phyloP scores from a whole-genome alignment of 2,113 vertebrate genomes.

The Podilymbus podiceps region DNA sequence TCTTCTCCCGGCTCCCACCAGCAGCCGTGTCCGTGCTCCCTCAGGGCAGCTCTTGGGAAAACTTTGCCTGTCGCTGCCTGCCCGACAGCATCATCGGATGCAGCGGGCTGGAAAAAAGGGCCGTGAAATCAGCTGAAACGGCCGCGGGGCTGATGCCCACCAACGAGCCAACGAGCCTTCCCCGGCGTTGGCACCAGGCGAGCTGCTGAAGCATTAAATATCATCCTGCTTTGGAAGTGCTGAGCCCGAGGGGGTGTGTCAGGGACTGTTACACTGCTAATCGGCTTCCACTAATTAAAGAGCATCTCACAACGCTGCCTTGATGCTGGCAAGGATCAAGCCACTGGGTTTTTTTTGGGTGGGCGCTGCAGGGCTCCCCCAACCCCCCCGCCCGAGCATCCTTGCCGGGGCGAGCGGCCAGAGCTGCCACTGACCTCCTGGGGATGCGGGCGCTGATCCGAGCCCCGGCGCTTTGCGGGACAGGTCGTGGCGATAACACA shows the following conservation, averaged over 20 bases:
- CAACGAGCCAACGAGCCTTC: not conserved
- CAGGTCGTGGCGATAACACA: fast-evolving
- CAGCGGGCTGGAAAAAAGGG: not conserved
- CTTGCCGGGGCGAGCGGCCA: not conserved
- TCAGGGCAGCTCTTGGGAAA: not conserved
- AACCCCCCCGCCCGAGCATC: not conserved
- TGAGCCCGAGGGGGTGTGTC: not conserved
- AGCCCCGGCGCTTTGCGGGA: not conserved
- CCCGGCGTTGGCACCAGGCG: fast-evolving
- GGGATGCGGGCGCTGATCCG: not conserved
- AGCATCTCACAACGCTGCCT: not conserved
- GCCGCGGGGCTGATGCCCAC: not conserved
- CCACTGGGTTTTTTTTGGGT: not conserved
- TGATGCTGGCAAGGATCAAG: not conserved
- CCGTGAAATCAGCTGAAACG: fast-evolving
- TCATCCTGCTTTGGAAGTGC: not conserved
- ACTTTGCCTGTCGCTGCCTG: not conserved
- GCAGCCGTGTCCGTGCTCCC: not conserved
- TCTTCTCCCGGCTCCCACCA: not conserved
- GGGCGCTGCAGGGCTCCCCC: not conserved
- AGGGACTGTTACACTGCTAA: not conserved
- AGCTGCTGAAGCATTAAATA: not conserved
- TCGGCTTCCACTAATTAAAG: not conserved
- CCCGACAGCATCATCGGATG: fast-evolving
- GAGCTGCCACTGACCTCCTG: not conserved